Percentiles rank a stretch among this genome's conserved stretches.
Conservation (phyloP, 2,888 invertebrate genomes). For the Steinernema scapterisci region DNA sequence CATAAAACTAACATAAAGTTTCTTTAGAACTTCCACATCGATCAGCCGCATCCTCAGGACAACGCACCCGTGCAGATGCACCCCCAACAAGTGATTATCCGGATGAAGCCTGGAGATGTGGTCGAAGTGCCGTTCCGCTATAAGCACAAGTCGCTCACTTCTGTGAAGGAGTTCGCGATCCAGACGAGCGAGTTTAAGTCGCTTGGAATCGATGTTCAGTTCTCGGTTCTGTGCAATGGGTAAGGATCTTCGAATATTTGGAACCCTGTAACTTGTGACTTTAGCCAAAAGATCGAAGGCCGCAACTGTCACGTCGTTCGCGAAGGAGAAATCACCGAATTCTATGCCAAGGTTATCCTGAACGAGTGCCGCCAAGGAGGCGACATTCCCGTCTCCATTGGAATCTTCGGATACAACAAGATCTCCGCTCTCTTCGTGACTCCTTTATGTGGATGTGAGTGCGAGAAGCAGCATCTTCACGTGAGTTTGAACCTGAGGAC, state of each 20-base stretch:
- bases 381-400: conserved; percentile 59
- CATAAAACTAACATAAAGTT: conserved; percentile 7
- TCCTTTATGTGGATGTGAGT: conserved; percentile 65
- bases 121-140: conserved; percentile 60
- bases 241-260: conserved; percentile 36
- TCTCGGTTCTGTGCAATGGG: conserved; percentile 60
- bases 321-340: conserved; percentile 49
- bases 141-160: conserved; percentile 48
- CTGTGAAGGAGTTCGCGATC: conserved; percentile 51
- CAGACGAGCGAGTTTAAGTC: conserved; percentile 57
- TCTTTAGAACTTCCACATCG: conserved; percentile 58
- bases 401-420: conserved; percentile 60
- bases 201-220: conserved; percentile 54
- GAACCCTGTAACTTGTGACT: too few species aligned
- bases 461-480: conserved; percentile 59
- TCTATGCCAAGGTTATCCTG: conserved; percentile 51
- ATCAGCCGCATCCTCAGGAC: conserved; percentile 51
- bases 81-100: conserved; percentile 59
- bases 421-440: conserved; percentile 48
- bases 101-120: conserved; percentile 62
- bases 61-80: conserved; percentile 56
- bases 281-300: conserved; percentile 50
- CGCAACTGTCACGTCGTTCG: conserved; percentile 50
- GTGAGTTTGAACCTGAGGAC: conserved; percentile 34
- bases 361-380: conserved; percentile 55